These are phyloP conservation scores for Gambelia wislizenii DNA, from an alignment of 2,797 vertebrate species.

Conservation along the genomic window DNA sequence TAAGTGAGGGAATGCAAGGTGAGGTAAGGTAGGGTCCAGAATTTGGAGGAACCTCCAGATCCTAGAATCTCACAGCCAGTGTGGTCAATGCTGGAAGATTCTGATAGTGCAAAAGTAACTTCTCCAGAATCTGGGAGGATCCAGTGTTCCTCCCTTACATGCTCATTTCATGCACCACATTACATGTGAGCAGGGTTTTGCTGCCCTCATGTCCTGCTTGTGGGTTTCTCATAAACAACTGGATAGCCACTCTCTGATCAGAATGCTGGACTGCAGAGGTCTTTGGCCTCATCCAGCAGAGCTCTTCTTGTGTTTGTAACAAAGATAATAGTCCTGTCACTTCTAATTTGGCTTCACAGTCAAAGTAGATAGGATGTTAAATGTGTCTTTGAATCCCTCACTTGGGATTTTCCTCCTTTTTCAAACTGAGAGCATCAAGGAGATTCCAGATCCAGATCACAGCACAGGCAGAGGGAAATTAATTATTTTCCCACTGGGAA, in stretches of 20 bases:
- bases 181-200: neutral
- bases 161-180: neutral
- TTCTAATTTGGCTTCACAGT: neutral
- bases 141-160: neutral
- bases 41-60: no score
- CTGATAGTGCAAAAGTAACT: no score
- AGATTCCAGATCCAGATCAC: neutral
- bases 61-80: no score
- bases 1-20: neutral
- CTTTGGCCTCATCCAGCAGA: neutral
- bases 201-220: neutral
- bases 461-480: no score
- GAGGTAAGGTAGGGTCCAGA: neutral
- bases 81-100: neutral
- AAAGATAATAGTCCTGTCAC: neutral
- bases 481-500: neutral
- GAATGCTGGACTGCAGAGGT: neutral
- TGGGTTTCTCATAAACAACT: neutral
- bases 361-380: neutral
- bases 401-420: neutral
- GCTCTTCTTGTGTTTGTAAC: neutral
- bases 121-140: neutral
- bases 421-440: neutral
- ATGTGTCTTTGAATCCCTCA: neutral
- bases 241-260: neutral